Percentiles rank a stretch among this genome's conserved stretches.
Conservation (phyloP, 1,140 invertebrate species). For the Hestina assimilis region DNA sequence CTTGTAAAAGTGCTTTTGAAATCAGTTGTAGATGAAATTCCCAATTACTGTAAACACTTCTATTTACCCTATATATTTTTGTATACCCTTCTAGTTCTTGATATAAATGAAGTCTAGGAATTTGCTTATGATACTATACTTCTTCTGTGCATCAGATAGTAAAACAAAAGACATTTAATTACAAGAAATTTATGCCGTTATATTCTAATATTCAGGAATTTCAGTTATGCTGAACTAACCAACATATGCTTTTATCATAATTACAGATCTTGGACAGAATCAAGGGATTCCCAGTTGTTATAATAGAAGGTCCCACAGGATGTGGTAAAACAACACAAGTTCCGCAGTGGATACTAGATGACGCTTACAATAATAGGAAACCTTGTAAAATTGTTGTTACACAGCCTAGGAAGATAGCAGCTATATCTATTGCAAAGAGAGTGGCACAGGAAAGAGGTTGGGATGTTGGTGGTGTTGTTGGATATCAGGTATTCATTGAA, state of each 20-base stretch:
- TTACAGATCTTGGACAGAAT: constrained; percentile 58
- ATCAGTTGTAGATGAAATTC: no score
- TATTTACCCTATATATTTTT: no score
- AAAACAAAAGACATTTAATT: no score
- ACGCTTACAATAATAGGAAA: constrained; percentile 79
- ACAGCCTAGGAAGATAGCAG: constrained; percentile 92
- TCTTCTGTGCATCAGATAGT: no score
- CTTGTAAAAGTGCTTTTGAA: no score
- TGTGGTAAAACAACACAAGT: constrained; percentile 89
- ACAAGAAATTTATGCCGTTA: no score
- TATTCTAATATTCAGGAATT: no score
- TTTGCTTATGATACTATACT: no score
- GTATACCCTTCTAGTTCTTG: no score
- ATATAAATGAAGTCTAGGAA: no score
- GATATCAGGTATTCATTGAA: constrained; percentile 84
- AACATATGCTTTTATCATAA: neutral
- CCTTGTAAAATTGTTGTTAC: constrained; percentile 92
- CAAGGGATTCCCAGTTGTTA: constrained; percentile 54
- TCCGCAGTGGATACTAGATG: constrained; percentile 92
- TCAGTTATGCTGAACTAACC: no score
- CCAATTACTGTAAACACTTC: no score
- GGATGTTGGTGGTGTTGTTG: constrained; percentile 87
- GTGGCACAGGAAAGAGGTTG: constrained; percentile 89
- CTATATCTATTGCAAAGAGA: constrained; percentile 88
- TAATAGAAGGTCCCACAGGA: constrained; percentile 95